Conservation (phyloP, 2,113 vertebrate species). For the Apodemus sylvaticus region DNA sequence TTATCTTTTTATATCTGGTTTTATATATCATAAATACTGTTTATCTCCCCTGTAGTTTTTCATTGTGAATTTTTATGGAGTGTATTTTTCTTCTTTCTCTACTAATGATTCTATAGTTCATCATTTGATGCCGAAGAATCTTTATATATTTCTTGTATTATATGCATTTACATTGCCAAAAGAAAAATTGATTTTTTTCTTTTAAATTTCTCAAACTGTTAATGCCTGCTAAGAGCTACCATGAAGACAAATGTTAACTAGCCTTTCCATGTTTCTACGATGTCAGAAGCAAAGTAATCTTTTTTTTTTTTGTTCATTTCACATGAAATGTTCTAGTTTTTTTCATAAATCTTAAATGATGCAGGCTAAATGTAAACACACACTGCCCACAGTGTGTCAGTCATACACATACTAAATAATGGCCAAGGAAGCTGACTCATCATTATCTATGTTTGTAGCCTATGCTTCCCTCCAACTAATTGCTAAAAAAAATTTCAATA, state of each 20-base stretch:
- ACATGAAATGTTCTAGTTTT: background rate
- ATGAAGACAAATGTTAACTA: background rate
- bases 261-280: accelerated
- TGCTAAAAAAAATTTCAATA: background rate
- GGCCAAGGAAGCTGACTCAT: background rate
- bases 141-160: background rate
- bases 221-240: background rate
- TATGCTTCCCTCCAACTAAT: background rate
- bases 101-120: background rate
- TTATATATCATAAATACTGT: background rate
- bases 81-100: background rate
- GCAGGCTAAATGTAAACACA: background rate
- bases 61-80: background rate
- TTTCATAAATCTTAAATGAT: background rate
- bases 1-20: background rate
- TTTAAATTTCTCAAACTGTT: background rate
- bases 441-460: background rate
- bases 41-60: background rate
- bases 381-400: background rate
- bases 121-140: background rate
- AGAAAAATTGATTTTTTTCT: background rate
- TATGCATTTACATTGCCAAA: background rate
- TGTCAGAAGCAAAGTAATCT: background rate
- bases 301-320: background rate
- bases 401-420: background rate